A percentile compares a stretch with the other conserved stretches of the same genome.
Evolutionary conservation across 2,888 invertebrate species (phyloP).

Genomic region (Agrotis ipsilon): DNA sequence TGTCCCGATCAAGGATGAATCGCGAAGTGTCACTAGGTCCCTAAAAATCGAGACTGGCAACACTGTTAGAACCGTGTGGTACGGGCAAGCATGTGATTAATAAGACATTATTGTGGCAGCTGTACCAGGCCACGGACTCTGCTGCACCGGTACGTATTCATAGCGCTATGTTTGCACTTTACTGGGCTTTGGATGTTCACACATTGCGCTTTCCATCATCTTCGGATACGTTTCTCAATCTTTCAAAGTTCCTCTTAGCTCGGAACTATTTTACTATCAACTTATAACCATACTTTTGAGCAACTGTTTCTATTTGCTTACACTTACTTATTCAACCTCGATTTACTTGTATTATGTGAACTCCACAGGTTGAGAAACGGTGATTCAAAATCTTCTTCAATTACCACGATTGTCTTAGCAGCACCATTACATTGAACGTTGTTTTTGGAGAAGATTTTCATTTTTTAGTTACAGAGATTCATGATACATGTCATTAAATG

Average conservation of each 20-base stretch:
- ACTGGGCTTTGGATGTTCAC: conserved; percentile 71
- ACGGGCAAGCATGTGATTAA: conserved; percentile 81
- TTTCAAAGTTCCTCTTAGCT: conserved; percentile 3
- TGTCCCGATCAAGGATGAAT: no score
- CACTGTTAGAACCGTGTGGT: conserved; percentile 48
- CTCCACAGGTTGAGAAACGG: conserved; percentile 44
- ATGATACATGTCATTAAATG: conserved; percentile 46
- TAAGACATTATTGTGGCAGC: conserved; percentile 89
- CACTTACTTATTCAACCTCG: conserved; percentile 5
- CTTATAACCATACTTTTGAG: neutral
- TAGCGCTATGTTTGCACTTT: conserved; percentile 69
- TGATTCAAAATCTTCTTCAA: conserved; percentile 55
- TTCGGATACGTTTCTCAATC: conserved; percentile 42
- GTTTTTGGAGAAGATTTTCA: conserved; percentile 48
- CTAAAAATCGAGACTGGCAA: no score
- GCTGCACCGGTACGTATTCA: conserved; percentile 86
- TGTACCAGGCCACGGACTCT: conserved; percentile 90
- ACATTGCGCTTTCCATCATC: conserved; percentile 61
- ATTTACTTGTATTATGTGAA: conserved; percentile 10
- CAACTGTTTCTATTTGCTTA: neutral
- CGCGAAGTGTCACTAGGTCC: no score
- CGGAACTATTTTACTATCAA: neutral
- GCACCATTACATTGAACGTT: neutral
- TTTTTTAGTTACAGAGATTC: conserved; percentile 19
- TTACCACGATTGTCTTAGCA: conserved; percentile 3